A percentile compares a stretch with the other conserved stretches of the same genome.
Evolutionary conservation across 1,140 invertebrate species (phyloP).

Genomic region (Aphelinus certus): DNA sequence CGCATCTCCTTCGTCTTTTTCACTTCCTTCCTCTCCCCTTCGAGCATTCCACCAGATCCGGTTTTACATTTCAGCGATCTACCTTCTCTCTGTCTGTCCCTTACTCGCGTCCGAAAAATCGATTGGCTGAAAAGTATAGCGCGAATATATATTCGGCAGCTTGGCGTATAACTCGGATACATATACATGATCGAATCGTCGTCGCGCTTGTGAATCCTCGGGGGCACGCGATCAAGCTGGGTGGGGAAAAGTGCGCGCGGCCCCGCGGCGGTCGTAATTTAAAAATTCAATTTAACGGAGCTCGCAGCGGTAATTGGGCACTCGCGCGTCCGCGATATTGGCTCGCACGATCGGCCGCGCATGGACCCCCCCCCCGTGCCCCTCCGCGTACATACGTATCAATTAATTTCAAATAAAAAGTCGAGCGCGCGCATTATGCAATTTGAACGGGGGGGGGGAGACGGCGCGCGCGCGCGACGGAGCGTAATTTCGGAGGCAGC

Average conservation of each 20-base stretch:
- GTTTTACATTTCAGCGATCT: no score
- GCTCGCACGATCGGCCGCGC: conserved; percentile 8
- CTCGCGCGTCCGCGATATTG: conserved; percentile 5
- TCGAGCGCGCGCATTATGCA: conserved; percentile 20
- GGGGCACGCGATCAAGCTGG: no score
- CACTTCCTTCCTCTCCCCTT: no score
- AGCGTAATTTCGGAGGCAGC: conserved; percentile 16
- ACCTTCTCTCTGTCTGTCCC: background rate
- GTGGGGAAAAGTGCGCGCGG: no score
- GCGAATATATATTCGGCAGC: no score
- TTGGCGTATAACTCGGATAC: no score
- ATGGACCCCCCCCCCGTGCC: background rate
- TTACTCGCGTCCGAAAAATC: background rate
- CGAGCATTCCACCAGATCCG: no score
- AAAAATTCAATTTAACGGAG: conserved; percentile 29
- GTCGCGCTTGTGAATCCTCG: no score
- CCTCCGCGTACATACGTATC: conserved; percentile 20
- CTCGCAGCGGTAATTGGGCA: conserved; percentile 15
- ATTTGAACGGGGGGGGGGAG: background rate
- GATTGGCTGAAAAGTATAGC: no score
- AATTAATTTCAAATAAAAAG: conserved; percentile 34
- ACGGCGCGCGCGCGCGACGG: background rate
- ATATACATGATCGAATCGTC: no score
- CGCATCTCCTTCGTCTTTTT: no score
- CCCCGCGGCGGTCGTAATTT: conserved; percentile 17